Evolutionary conservation across 1,140 invertebrate species (phyloP), one percentile per base, ranked within the genome.

Genomic region (Bombus terrestris): DNA sequence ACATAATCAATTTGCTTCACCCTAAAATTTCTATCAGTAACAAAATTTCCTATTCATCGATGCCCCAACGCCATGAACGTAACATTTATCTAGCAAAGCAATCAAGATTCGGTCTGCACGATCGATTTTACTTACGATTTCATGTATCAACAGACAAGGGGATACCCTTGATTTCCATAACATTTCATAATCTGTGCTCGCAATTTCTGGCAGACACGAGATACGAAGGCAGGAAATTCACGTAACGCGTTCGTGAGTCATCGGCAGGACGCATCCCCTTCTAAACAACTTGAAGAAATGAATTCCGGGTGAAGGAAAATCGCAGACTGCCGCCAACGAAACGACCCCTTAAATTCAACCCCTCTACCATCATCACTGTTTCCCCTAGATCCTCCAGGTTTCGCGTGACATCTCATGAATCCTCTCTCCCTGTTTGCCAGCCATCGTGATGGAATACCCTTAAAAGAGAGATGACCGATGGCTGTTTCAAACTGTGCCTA

Each of bases 281-380:
- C 81, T 57, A 83, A 90, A 88, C 86, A 86, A 90, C 47, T 39
- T 68, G 76, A 71, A 90, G 89, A 81, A 90, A 90, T 90, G 81
- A 90, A 90, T 90, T 90, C 86, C 68, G 35, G 81, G 2, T 8
- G 47, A 57, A 66, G 75, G 71, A 64, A 47, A 32, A 25, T 85
- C 22, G 64, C 73, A 59, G 88, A 84, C 82, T 86, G 79, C 18
- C 47, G 47, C 47, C 86, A 76, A 82, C 71, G 66, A 57, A 86
- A 87, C 85, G 82, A 92, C 91, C 91, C 88, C 88, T 87, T 86
- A 86, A 91, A 91, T 73, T 68, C 89, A 62, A 92, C 83, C 91
- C 89, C 66, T 69, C 62, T 22, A 37, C 37, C 41, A 86, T 90
- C 68, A 43, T 41, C 2, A 41, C 37, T 78, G 13, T 22, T 35